Percentiles rank a stretch among this genome's conserved stretches.
Evolutionary conservation across 2,113 vertebrate species (phyloP).

Genomic region (Equus przewalskii): DNA sequence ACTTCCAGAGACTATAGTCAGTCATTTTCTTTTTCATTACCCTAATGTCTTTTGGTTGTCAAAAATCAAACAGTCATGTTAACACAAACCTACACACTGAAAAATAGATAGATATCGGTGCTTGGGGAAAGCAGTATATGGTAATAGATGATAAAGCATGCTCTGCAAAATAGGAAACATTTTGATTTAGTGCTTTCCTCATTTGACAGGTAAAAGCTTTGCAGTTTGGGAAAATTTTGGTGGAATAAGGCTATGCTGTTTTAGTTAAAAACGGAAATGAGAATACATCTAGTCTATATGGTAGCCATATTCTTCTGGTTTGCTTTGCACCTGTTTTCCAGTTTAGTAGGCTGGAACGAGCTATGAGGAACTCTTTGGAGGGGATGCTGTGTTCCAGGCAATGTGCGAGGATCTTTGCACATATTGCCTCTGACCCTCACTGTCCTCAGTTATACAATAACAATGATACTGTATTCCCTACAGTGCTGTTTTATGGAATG

Average conservation of each 20-base stretch:
- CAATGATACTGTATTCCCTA: background rate
- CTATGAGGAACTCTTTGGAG: background rate
- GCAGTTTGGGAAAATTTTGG: constrained; percentile 14
- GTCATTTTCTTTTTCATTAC: constrained; percentile 73
- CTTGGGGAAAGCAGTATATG: background rate
- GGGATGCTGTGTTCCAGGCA: background rate
- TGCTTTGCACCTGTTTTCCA: background rate
- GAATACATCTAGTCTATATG: background rate
- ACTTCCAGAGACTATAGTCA: background rate
- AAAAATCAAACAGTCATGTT: constrained; percentile 65
- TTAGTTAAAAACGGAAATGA: constrained; percentile 48
- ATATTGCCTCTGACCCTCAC: background rate
- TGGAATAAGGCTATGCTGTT: background rate
- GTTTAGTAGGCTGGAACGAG: too few species aligned
- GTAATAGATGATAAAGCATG: background rate
- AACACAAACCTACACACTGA: constrained; percentile 24
- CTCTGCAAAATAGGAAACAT: constrained; percentile 27
- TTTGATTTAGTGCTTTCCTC: constrained; percentile 45
- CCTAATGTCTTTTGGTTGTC: constrained; percentile 50
- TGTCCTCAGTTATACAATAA: background rate
- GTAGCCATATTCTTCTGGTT: background rate
- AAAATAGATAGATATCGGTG: background rate
- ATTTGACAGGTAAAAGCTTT: constrained; percentile 50
- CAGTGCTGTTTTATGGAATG: background rate
- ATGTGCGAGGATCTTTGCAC: background rate